phyloP scores from a whole-genome alignment of 2,888 invertebrate genomes.

The Acanthococcus lagerstroemiae region DNA sequence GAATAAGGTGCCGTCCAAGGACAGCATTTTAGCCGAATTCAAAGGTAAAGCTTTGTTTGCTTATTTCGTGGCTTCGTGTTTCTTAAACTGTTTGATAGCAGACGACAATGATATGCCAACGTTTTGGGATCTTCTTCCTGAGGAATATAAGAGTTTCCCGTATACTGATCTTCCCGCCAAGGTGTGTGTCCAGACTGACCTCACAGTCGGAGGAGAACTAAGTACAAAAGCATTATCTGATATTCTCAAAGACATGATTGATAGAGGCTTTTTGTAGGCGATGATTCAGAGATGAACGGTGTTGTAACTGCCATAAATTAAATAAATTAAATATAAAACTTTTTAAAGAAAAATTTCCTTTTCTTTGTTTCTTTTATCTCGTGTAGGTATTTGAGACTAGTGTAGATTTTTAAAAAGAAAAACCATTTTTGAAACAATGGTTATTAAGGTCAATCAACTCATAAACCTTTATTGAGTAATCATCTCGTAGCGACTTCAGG shows the following conservation, averaged over 20 bases:
- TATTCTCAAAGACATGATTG: neutral
- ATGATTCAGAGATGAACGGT: no score
- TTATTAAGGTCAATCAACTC: no score
- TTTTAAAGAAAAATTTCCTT: no score
- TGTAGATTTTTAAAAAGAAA: no score
- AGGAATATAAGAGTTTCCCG: neutral
- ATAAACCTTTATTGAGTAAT: no score
- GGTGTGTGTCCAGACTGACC: neutral
- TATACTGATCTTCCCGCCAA: neutral
- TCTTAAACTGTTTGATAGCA: neutral
- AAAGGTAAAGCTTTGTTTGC: neutral
- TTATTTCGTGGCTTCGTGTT: neutral
- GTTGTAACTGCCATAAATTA: no score
- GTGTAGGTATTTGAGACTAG: no score
- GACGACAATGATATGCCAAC: neutral
- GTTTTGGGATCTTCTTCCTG: neutral
- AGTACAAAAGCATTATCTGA: neutral
- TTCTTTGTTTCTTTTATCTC: no score
- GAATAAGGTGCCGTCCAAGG: neutral
- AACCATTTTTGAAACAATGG: no score
- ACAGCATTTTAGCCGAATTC: neutral
- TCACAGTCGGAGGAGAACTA: neutral
- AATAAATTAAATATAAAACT: no score
- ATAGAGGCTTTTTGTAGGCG: conserved; percentile 2
- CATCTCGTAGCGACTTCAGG: no score